Conservation (phyloP, 2,113 vertebrate genomes). For the Platichthys stellatus region DNA sequence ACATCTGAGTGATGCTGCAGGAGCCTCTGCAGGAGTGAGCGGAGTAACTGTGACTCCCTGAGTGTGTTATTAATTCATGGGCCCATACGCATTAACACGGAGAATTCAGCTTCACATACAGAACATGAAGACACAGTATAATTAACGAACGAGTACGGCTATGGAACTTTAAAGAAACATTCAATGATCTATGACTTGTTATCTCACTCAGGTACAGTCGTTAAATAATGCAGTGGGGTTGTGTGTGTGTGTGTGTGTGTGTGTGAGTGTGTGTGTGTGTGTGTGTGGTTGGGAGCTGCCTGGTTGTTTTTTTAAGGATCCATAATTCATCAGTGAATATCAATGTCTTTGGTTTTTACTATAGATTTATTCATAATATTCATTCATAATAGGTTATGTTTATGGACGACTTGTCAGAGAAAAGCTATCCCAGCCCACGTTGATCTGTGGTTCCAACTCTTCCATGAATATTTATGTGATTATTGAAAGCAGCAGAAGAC, state of each 20-base stretch:
- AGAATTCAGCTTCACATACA: constrained; percentile 19
- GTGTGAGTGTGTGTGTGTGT: constrained; percentile 28
- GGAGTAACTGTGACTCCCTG: constrained; percentile 19
- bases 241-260: constrained; percentile 1
- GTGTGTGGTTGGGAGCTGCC: background rate
- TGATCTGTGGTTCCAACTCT: too few relatives aligned
- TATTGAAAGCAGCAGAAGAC: too few relatives aligned
- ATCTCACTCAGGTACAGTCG: background rate
- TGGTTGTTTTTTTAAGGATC: too few relatives aligned
- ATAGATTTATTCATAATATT: too few relatives aligned
- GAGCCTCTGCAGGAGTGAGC: constrained; percentile 19
- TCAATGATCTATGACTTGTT: constrained; percentile 1
- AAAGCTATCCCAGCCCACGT: too few relatives aligned
- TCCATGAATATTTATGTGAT: too few relatives aligned
- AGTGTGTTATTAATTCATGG: constrained; percentile 61
- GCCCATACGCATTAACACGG: constrained; percentile 30
- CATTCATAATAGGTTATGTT: too few relatives aligned
- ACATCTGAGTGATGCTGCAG: constrained; percentile 21
- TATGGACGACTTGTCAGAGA: too few relatives aligned
- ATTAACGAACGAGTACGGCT: constrained; percentile 30
- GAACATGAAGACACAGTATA: constrained; percentile 14
- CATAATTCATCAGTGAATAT: too few relatives aligned
- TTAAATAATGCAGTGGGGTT: background rate
- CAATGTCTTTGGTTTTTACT: too few relatives aligned
- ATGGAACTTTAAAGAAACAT: constrained; percentile 9